Percentiles rank a stretch among this genome's conserved stretches.
Evolutionary conservation across 2,797 vertebrate species (phyloP).

Genomic region (Nothura maculosa): DNA sequence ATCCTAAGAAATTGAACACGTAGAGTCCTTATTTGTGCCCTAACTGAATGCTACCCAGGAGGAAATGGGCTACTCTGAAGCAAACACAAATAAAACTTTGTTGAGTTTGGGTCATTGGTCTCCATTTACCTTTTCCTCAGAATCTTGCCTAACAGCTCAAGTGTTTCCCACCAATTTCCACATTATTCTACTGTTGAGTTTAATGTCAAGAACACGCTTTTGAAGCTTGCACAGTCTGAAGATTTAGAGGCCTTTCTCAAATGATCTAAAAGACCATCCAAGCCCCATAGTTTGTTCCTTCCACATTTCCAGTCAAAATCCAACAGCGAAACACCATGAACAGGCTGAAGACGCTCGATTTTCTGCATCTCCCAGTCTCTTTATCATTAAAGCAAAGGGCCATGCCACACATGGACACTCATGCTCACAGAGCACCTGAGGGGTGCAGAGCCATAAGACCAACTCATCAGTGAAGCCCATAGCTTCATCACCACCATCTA

Average conservation of each 20-base stretch:
- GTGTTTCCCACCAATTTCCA: neutral
- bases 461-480: neutral
- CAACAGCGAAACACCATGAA: neutral
- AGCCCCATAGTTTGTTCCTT: neutral
- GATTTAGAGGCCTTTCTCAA: neutral
- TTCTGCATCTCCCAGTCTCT: neutral
- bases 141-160: neutral
- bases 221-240: neutral
- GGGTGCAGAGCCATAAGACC: neutral
- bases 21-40: neutral
- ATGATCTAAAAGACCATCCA: neutral
- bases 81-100: neutral
- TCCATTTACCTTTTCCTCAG: neutral
- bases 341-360: neutral
- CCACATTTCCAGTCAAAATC: neutral
- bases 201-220: neutral
- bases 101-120: neutral
- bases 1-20: neutral
- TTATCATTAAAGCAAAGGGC: neutral
- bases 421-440: neutral
- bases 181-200: neutral
- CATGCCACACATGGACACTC: neutral
- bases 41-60: neutral
- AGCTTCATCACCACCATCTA: neutral
- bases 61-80: neutral